Evolutionary conservation across 2,113 vertebrate genomes (phyloP).

Genomic region (Calonectris borealis): DNA sequence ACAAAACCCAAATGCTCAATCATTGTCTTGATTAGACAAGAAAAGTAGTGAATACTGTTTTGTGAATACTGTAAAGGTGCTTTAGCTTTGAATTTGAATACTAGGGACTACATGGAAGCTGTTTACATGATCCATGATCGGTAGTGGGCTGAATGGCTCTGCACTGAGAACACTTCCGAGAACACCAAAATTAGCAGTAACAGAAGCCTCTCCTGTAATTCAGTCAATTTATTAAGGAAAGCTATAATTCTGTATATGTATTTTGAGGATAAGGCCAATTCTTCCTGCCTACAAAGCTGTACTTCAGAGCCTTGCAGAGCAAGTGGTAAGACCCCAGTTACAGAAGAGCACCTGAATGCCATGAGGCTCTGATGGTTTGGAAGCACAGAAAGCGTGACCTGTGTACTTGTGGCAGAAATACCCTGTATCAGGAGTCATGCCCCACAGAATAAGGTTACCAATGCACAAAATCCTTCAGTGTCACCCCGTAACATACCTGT

Average conservation of each 20-base stretch:
- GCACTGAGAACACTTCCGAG: background rate
- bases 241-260: fast-evolving
- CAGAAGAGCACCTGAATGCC: background rate
- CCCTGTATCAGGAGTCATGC: fast-evolving
- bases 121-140: fast-evolving
- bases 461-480: background rate
- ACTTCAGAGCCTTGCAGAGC: background rate
- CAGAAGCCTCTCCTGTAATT: background rate
- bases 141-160: background rate
- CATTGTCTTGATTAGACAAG: background rate
- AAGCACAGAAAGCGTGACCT: background rate
- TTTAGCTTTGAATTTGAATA: background rate
- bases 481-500: background rate
- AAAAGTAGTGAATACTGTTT: background rate
- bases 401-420: background rate
- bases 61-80: background rate
- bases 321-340: background rate
- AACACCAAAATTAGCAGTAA: background rate
- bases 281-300: background rate
- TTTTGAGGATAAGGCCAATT: background rate
- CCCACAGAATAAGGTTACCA: background rate
- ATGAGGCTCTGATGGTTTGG: background rate
- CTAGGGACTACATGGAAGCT: too few species aligned
- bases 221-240: background rate
- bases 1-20: background rate